phyloP scores from a whole-genome alignment of 2,113 vertebrate species.

The Mastomys coucha region DNA sequence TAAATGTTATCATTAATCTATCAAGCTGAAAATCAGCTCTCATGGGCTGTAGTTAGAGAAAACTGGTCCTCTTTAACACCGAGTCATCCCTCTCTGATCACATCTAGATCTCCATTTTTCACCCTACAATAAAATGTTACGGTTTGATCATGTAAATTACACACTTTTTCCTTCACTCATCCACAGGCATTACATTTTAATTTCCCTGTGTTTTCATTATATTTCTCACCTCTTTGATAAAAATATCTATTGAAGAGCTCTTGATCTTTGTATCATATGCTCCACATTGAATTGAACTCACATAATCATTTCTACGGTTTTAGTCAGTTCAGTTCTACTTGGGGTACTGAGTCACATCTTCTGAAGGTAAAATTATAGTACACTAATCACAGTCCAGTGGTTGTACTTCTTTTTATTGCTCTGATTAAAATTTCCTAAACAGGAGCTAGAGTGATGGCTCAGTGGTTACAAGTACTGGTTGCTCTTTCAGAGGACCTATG shows the following conservation, averaged over 20 bases:
- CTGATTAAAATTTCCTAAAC: background rate
- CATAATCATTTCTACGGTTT: constrained; percentile 7
- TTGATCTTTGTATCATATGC: background rate
- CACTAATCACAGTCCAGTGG: background rate
- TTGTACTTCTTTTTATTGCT: background rate
- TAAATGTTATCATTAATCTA: constrained; percentile 35
- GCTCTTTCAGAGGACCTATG: background rate
- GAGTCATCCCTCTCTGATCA: background rate
- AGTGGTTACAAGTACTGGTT: background rate
- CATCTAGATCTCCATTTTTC: background rate
- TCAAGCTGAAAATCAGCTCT: constrained; percentile 36
- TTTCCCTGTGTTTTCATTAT: background rate
- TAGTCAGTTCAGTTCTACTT: background rate
- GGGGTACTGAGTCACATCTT: constrained; percentile 15
- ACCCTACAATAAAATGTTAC: background rate
- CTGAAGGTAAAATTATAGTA: background rate
- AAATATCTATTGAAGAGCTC: constrained; percentile 22
- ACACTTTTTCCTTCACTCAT: constrained; percentile 25
- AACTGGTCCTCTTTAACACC: background rate
- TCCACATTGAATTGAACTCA: background rate
- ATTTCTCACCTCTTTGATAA: background rate
- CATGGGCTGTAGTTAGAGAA: background rate
- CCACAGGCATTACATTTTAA: background rate
- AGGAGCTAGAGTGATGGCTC: background rate
- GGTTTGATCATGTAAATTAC: background rate